phyloP scores from a whole-genome alignment of 2,888 invertebrate genomes.

The Melipona bicolor region DNA sequence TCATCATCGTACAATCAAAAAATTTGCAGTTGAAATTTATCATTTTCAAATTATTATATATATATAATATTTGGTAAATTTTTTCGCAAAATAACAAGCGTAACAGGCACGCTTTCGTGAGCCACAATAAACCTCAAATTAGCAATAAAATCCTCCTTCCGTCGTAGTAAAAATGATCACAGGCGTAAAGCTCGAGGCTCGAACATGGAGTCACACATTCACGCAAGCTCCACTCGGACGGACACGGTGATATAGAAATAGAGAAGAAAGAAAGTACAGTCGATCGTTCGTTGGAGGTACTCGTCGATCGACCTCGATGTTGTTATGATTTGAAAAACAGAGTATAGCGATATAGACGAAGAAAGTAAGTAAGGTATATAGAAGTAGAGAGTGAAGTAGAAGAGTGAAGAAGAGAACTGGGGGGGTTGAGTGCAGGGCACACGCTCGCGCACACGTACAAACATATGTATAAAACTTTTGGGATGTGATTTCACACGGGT shows the following conservation, averaged over 20 bases:
- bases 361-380: slow-evolving; percentile 19
- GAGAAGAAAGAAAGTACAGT: slow-evolving; percentile 44
- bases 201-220: slow-evolving; percentile 76
- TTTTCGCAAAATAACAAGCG: no score
- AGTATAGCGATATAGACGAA: slow-evolving; percentile 35
- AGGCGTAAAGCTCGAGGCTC: slow-evolving; percentile 61
- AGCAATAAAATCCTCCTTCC: not conserved
- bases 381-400: slow-evolving; percentile 44
- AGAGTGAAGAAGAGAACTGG: slow-evolving; percentile 18
- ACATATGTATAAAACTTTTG: slow-evolving; percentile 84
- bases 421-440: slow-evolving; percentile 78
- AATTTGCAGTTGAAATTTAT: no score
- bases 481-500: slow-evolving; percentile 89
- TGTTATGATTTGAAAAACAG: slow-evolving; percentile 5
- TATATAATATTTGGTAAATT: no score
- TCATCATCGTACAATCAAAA: no score
- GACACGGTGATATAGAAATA: slow-evolving; percentile 74
- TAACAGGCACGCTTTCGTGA: not conserved
- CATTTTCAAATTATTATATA: no score
- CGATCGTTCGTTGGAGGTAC: slow-evolving; percentile 21
- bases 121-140: not conserved
- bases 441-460: slow-evolving; percentile 84
- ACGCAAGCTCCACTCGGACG: slow-evolving; percentile 82
- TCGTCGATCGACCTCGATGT: slow-evolving; percentile 38
- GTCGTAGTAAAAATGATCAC: slow-evolving; percentile 28